Base-by-base conservation (phyloP, 2,888 invertebrate species). In the Drosophila silvestris region DNA sequence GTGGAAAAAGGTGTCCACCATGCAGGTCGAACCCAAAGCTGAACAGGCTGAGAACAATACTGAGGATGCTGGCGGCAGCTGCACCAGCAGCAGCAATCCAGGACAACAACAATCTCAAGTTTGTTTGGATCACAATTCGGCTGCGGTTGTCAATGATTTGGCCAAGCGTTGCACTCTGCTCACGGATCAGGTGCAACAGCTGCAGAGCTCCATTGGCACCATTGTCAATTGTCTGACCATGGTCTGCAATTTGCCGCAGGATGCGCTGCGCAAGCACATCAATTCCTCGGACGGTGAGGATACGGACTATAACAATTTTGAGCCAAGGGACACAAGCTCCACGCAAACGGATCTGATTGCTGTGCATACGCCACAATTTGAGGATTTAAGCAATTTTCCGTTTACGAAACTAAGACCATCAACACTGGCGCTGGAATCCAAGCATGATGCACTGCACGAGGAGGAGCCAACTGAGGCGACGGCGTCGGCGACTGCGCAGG, bases 271-370 rank as follows among this genome's bases (percentile, higher is more conserved):
- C 50, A 92, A 93, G 80, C 85, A 87, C 54, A 62, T 78, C 53
- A 65, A 78, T 92, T 92, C 85, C 93, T 81, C 91, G 80, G 41
- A 83, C 6, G 54, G 53, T 30, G 71, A 84, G 2, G 77, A 74
- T 3, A 2, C 9, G 0, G 77, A 78, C 5, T 52, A 39, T 22
- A 67, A 30, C 28, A 32, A 28, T 14, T 47, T 56, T 19, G 92
- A 71, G 93, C 94, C 19, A 95, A 94, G 79, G 22, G 91, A 84
- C 62, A 87, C 87, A 94, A 91, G 91, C 57, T 89, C 95, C 67
- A 97, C 97, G 10, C 97, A 97, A 94, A 97, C 97, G 0, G 97
- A 97, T 94, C 96, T 97, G 81, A 94, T 96, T 16, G 97, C 97
- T 0, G 96, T 97, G 12, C 95, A 95, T 84, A 97, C 97, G 7